These are phyloP conservation scores for Halichondria panicea DNA, from an alignment of 37 sponge, comb jelly and placozoan species.

Conservation along the genomic window DNA sequence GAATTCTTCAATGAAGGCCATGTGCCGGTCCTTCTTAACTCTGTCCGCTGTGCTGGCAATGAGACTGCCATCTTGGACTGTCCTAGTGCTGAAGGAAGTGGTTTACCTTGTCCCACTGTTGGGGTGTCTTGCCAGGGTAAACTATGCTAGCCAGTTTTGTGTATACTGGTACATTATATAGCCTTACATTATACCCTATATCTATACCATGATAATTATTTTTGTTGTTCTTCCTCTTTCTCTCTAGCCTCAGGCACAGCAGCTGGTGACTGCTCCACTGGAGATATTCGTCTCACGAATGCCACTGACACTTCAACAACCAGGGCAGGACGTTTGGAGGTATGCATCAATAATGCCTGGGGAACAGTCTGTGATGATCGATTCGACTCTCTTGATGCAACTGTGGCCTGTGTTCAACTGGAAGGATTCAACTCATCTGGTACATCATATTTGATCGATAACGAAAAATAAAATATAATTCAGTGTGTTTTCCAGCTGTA, in stretches of 20 bases:
- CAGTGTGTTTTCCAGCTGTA: too few species aligned
- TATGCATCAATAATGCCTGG: conserved; percentile 52
- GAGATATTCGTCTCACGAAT: conserved; percentile 2
- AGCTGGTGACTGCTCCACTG: conserved; percentile 14
- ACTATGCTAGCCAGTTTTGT: too few species aligned
- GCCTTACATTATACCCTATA: too few species aligned
- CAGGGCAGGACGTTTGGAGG: conserved; percentile 26
- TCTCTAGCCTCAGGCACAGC: too few species aligned
- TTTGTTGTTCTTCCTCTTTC: too few species aligned
- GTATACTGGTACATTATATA: too few species aligned
- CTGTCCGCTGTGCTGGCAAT: conserved; percentile 3
- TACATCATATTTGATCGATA: too few species aligned
- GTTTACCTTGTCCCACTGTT: not conserved
- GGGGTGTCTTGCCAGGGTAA: conserved; percentile 6
- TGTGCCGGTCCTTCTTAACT: not conserved
- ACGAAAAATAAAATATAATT: too few species aligned
- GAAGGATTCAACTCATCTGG: too few species aligned
- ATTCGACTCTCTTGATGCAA: conserved; percentile 17
- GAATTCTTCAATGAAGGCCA: conserved; percentile 4
- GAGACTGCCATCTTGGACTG: conserved; percentile 16
- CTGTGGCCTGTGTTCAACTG: conserved; percentile 17
- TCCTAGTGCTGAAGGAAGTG: not conserved
- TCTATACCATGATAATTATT: too few species aligned
- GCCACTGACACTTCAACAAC: not conserved
- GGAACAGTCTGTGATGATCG: conserved; percentile 25